Evolutionary conservation across 30 jellyfish, hydroid and myxozoan genomes (phyloP).

Genomic region (Aurelia sp.): DNA sequence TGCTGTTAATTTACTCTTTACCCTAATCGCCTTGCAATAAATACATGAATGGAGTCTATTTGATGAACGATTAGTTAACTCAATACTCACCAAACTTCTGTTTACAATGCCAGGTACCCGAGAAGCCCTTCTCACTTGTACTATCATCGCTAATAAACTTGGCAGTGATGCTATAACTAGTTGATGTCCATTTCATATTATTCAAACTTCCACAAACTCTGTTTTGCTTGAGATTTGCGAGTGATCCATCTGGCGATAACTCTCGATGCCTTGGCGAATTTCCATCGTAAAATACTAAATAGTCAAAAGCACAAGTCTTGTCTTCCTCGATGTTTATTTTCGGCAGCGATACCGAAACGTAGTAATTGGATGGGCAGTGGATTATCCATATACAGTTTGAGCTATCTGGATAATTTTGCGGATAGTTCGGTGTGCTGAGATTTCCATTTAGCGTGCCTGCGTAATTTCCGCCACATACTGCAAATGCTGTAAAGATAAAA

Average conservation of each 20-base stretch:
- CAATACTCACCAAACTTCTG: conserved; percentile 13
- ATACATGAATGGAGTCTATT: no score
- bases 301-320: conserved; percentile 72
- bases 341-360: conserved; percentile 45
- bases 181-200: conserved; percentile 49
- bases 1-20: no score
- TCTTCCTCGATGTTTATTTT: conserved; percentile 49
- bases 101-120: conserved; percentile 61
- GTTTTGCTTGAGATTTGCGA: conserved; percentile 16
- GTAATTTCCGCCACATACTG: conserved; percentile 78
- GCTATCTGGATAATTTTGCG: conserved; percentile 61
- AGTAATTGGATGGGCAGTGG: conserved; percentile 61
- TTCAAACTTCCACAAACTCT: conserved; percentile 51
- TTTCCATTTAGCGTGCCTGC: conserved; percentile 64
- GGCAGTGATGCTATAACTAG: conserved; percentile 58
- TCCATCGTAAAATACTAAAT: conserved; percentile 61
- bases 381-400: conserved; percentile 69
- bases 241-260: conserved; percentile 20
- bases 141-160: conserved; percentile 72
- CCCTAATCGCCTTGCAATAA: no score
- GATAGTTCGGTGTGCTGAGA: conserved; percentile 73
- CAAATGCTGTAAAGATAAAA: conserved; percentile 53
- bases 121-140: conserved; percentile 65
- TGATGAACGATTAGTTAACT: no score
- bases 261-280: conserved; percentile 12